Evolutionary conservation across 2,797 vertebrate genomes (phyloP), one percentile per base, ranked within the genome.

Genomic region (Miichthys miiuy): DNA sequence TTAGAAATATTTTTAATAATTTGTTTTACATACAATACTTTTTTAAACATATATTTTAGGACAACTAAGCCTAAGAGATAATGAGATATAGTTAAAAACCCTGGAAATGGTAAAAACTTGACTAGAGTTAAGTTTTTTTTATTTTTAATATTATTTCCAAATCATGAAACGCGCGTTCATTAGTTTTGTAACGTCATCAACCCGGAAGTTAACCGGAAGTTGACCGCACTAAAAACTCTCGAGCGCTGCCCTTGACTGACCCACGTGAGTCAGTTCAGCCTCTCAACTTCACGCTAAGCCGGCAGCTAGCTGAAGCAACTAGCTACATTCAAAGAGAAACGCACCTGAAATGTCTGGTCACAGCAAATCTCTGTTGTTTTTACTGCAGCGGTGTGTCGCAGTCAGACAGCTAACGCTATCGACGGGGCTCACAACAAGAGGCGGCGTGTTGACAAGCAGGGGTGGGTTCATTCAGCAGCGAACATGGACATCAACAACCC

Each of bases 201-300:
- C 3, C 58, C 41, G 55, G 68, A 66, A 66, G 14, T 4, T 8
- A 18, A 77, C 55, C 79, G 85, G 87, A 88, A 21, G 9, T 50
- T 71, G 4, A 50, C 47, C 1, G 8, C 4, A 1, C 5, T 42
- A 0, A 0, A 21, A 13, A 4, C 6, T 12, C 5, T 47, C 14
- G 8, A 41, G 6, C 16, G 4, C n/a, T 87, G 89, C 20, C 91
- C 92, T 93, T 93, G 92, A 86, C 60, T 12, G 62, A 80, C 68
- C 52, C 90, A 91, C 83, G 87, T 90, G 91, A 87, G 62, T 4
- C 0, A 2, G 23, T 8, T 4, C 16, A 3, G 14, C 56, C 1
- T 68, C 62, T n/a, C 4, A 0, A 1, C 25, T 0, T 27, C 41
- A 46, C 1, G 21, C 3, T 12, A 13, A 63, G 0, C 44, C 10